phyloP scores from a whole-genome alignment of 2,888 invertebrate genomes.

The Ornithoptera priamus region DNA sequence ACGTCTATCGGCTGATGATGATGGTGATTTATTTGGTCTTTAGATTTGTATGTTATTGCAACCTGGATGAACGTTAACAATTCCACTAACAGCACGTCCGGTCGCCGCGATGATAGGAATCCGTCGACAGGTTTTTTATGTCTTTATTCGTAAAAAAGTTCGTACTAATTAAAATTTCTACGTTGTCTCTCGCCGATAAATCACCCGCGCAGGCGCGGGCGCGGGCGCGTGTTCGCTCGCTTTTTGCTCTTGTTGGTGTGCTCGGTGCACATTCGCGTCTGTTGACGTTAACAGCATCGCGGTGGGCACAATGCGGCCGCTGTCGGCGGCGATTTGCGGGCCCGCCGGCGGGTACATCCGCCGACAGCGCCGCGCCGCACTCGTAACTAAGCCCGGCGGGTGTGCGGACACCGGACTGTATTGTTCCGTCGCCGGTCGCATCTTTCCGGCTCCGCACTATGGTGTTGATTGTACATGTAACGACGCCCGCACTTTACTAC shows the following conservation, averaged over 20 bases:
- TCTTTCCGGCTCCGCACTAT: slow-evolving; percentile 41
- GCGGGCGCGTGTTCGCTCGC: slow-evolving; percentile 38
- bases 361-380: slow-evolving; percentile 42
- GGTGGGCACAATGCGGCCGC: slow-evolving; percentile 43
- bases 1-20: too few relatives aligned
- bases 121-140: slow-evolving; percentile 43
- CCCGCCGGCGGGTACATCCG: slow-evolving; percentile 39
- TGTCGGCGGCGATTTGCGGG: slow-evolving; percentile 46
- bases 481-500: background rate
- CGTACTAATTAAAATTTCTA: slow-evolving; percentile 52
- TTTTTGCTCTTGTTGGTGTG: slow-evolving; percentile 41
- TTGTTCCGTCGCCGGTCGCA: slow-evolving; percentile 43
- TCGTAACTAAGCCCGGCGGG: slow-evolving; percentile 40
- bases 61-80: too few relatives aligned
- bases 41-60: too few relatives aligned
- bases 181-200: slow-evolving; percentile 46
- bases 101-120: slow-evolving; percentile 32
- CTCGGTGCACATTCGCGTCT: slow-evolving; percentile 46
- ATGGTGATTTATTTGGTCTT: too few relatives aligned
- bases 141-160: slow-evolving; percentile 50
- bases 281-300: slow-evolving; percentile 47
- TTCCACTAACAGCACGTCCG: too few relatives aligned
- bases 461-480: slow-evolving; percentile 8
- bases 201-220: slow-evolving; percentile 37
- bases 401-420: slow-evolving; percentile 40